Conservation (phyloP, 2,113 vertebrate genomes). For the Pomatostomus ruficeps region DNA sequence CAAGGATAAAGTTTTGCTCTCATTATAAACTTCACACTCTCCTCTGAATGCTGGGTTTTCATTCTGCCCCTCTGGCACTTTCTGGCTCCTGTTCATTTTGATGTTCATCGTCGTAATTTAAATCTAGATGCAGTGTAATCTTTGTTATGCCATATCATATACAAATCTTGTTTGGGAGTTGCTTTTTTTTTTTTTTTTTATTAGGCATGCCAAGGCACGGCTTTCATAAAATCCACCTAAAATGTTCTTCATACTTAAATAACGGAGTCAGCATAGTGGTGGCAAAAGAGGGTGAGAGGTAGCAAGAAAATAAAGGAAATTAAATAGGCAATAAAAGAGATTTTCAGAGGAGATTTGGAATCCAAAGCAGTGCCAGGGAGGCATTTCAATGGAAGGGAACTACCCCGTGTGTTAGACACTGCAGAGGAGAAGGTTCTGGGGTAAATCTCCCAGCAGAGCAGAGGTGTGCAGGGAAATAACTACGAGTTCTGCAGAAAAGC, state of each 20-base stretch:
- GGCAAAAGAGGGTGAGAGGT: not conserved
- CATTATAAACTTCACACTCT: not conserved
- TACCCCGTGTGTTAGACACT: not conserved
- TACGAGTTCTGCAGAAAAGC: not conserved
- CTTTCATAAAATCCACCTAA: not conserved
- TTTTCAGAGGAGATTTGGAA: not conserved
- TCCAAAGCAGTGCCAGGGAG: not conserved
- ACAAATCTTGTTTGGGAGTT: not conserved
- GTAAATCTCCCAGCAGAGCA: not conserved
- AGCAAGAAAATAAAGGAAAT: not conserved
- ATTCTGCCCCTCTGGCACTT: not conserved
- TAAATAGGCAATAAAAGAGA: conserved; percentile 13
- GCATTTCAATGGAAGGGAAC: not conserved
- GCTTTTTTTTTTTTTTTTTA: not conserved
- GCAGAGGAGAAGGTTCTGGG: not conserved
- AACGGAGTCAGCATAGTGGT: not conserved
- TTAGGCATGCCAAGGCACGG: not conserved
- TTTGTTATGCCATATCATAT: not conserved
- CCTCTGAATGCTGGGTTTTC: not conserved
- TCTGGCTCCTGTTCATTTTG: conserved; percentile 5
- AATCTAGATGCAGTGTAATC: not conserved
- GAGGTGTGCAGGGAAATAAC: not conserved
- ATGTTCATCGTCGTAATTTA: conserved; percentile 14
- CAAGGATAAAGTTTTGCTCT: not conserved
- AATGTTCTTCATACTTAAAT: not conserved